Conservation (phyloP, 2,797 vertebrate species). For the Potorous gilbertii region DNA sequence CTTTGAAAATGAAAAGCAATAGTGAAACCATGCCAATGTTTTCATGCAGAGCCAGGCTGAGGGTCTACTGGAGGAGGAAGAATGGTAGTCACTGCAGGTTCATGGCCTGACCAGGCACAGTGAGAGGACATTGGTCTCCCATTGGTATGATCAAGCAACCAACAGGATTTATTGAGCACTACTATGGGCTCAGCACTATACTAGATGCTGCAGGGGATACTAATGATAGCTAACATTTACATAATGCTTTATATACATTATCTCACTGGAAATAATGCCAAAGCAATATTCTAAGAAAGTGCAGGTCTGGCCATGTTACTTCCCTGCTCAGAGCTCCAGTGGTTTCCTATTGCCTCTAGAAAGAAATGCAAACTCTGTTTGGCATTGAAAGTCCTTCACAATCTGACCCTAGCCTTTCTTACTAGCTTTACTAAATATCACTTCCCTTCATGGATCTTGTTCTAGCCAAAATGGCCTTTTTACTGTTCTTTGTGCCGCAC, state of each 20-base stretch:
- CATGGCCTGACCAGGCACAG: not conserved
- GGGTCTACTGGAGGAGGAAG: not conserved
- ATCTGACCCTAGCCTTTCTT: not conserved
- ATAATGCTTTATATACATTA: constrained; percentile 1
- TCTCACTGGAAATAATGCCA: not conserved
- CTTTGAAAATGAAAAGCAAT: constrained; percentile 25
- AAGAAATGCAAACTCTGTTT: not conserved
- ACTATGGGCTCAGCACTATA: not conserved
- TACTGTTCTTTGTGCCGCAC: not conserved
- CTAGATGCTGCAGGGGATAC: not conserved
- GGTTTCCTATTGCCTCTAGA: not conserved
- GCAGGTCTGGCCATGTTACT: not conserved
- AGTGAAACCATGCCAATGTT: not conserved
- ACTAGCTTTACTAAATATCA: not conserved
- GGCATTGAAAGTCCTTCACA: not conserved
- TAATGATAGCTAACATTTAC: not conserved
- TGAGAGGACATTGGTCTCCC: not conserved
- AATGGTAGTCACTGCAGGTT: not conserved
- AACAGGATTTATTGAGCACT: not conserved
- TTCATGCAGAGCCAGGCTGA: not conserved
- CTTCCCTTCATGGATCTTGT: not conserved
- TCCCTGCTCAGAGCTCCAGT: not conserved
- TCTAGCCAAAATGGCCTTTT: not conserved
- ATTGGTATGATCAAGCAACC: not conserved
- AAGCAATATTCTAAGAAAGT: not conserved